phyloP scores from a whole-genome alignment of 2,113 vertebrate genomes.

The Carassius gibelio region DNA sequence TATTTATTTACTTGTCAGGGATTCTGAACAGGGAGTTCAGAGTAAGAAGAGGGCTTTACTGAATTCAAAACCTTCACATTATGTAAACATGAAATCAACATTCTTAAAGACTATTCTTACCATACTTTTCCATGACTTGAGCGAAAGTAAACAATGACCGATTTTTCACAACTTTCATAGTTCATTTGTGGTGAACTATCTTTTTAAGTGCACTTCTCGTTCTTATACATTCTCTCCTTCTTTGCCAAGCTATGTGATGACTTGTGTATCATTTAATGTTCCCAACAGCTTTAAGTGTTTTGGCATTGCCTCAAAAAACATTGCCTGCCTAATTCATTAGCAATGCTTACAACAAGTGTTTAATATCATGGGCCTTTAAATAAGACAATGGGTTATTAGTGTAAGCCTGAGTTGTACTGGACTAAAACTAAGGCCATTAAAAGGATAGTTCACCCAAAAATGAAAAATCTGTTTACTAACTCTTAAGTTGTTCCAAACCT shows the following conservation, averaged over 20 bases:
- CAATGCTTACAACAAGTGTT: conserved; percentile 7
- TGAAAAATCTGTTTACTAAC: too few relatives aligned
- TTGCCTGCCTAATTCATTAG: conserved; percentile 22
- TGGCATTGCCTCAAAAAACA: conserved; percentile 18
- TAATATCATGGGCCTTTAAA: conserved; percentile 5
- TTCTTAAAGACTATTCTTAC: not conserved
- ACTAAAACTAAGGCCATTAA: not conserved
- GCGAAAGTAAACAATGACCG: not conserved
- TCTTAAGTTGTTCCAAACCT: too few relatives aligned
- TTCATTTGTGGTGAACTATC: not conserved
- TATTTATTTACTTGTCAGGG: not conserved
- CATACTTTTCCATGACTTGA: not conserved
- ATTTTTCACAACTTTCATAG: not conserved
- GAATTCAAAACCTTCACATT: too few relatives aligned
- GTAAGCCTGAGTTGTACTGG: not conserved
- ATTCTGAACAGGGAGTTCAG: not conserved
- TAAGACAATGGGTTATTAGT: conserved; percentile 2
- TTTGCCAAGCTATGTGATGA: not conserved
- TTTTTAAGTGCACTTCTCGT: not conserved
- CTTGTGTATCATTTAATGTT: not conserved
- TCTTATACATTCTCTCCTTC: not conserved
- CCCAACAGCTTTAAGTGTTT: conserved; percentile 4
- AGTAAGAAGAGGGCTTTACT: not conserved
- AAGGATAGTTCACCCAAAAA: too few relatives aligned
- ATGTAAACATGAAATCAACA: not conserved